Evolutionary conservation across 2,888 invertebrate species (phyloP).

Genomic region (Apoderus coryli): DNA sequence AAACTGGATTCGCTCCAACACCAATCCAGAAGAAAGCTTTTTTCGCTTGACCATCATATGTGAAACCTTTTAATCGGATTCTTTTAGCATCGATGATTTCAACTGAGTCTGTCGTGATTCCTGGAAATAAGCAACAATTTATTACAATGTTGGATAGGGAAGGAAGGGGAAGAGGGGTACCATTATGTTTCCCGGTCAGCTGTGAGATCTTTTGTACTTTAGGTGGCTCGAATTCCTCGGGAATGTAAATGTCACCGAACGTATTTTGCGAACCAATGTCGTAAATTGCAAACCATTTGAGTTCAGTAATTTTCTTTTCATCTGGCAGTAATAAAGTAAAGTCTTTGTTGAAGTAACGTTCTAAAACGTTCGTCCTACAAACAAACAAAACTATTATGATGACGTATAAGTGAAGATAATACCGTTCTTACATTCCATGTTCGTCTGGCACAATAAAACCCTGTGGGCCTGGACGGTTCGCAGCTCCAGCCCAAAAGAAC

Average conservation of each 20-base stretch:
- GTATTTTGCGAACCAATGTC: conserved; percentile 76
- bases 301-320: conserved; percentile 69
- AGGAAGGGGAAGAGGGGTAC: too few relatives aligned
- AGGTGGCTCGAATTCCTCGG: conserved; percentile 82
- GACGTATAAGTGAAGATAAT: not conserved
- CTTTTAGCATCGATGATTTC: conserved; percentile 70
- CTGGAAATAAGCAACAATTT: too few relatives aligned
- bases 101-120: conserved; percentile 59
- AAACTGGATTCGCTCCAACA: conserved; percentile 73
- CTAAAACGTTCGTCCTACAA: conserved; percentile 68
- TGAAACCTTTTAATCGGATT: conserved; percentile 58
- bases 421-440: conserved; percentile 55
- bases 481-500: conserved; percentile 87
- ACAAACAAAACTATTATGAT: not conserved
- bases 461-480: conserved; percentile 74
- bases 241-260: conserved; percentile 80
- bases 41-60: conserved; percentile 61
- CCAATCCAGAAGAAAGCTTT: conserved; percentile 81
- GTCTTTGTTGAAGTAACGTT: conserved; percentile 74
- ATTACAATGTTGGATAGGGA: too few relatives aligned
- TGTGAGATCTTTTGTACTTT: conserved; percentile 45
- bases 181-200: conserved; percentile 46
- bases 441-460: conserved; percentile 86
- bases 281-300: conserved; percentile 82
- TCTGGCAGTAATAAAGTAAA: conserved; percentile 71